A percentile compares a stretch with the other conserved stretches of the same genome.
phyloP scores from a whole-genome alignment of 2,888 invertebrate species.

The Anarsia innoxiella region DNA sequence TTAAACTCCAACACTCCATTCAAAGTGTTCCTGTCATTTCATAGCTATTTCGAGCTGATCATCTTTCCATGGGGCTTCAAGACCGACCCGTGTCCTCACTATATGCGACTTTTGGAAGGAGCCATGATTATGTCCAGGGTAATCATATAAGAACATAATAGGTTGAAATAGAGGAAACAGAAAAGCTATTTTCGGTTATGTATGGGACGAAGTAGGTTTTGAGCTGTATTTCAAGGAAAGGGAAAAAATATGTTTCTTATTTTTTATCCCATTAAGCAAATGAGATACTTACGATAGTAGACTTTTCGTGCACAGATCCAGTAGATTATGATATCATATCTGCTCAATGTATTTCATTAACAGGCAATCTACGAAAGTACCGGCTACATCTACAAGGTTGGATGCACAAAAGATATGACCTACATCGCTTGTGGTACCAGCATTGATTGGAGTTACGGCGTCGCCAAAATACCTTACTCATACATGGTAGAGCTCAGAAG shows the following conservation, averaged over 20 bases:
- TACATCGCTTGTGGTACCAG: conserved; percentile 64
- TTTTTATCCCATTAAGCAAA: too few species aligned
- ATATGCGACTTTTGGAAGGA: conserved; percentile 52
- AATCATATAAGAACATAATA: conserved; percentile 33
- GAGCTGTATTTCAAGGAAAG: too few species aligned
- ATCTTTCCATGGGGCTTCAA: conserved; percentile 65
- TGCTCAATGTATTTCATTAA: too few species aligned
- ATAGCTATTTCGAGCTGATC: conserved; percentile 62
- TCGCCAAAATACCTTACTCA: conserved; percentile 61
- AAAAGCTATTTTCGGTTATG: too few species aligned
- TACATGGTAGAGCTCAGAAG: conserved; percentile 63
- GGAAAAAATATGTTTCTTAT: too few species aligned
- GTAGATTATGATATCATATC: too few species aligned
- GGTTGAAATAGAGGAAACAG: conserved; percentile 2
- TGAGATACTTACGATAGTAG: too few species aligned
- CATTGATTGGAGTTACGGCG: conserved; percentile 61
- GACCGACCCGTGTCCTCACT: conserved; percentile 54
- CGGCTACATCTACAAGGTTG: conserved; percentile 59
- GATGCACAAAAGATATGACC: conserved; percentile 59
- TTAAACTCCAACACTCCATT: conserved; percentile 45
- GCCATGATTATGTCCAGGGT: conserved; percentile 60
- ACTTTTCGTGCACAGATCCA: too few species aligned
- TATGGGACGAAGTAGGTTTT: too few species aligned
- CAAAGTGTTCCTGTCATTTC: conserved; percentile 62
- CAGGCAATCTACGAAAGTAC: conserved; percentile 56